Percentiles rank a stretch among this genome's conserved stretches.
phyloP scores from a whole-genome alignment of 2,888 invertebrate genomes.

The Psococerastis gibbosa region DNA sequence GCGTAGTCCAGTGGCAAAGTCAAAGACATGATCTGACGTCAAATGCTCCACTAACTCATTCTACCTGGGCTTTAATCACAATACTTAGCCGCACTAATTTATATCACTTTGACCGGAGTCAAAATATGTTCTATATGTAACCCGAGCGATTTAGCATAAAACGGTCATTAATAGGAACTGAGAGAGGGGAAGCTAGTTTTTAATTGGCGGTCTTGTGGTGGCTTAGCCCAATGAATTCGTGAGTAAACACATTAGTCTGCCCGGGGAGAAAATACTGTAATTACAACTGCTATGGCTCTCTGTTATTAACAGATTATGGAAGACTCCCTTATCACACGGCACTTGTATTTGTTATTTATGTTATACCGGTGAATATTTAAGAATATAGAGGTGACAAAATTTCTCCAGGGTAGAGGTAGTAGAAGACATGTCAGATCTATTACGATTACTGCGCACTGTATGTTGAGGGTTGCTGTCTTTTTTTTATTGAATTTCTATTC shows the following conservation, averaged over 20 bases:
- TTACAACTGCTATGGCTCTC: slow-evolving; percentile 7
- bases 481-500: too few relatives aligned
- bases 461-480: too few relatives aligned
- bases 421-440: too few relatives aligned
- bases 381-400: neutral
- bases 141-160: slow-evolving; percentile 7
- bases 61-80: too few relatives aligned
- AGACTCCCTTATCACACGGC: neutral
- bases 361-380: neutral
- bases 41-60: too few relatives aligned
- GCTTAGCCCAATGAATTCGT: slow-evolving; percentile 1
- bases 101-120: too few relatives aligned
- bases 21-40: too few relatives aligned
- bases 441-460: too few relatives aligned
- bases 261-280: neutral
- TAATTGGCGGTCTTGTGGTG: slow-evolving; percentile 3
- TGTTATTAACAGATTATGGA: slow-evolving; percentile 6
- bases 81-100: too few relatives aligned
- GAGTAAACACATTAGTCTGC: slow-evolving; percentile 8
- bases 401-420: neutral
- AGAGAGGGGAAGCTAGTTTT: neutral
- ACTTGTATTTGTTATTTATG: neutral
- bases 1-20: too few relatives aligned
- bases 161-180: slow-evolving; percentile 8
- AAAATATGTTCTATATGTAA: too few relatives aligned